Percentiles rank a stretch among this genome's conserved stretches.
Evolutionary conservation across 37 sponge, comb jelly and placozoan species (phyloP).

Genomic region (Cliona cf. orientalis): DNA sequence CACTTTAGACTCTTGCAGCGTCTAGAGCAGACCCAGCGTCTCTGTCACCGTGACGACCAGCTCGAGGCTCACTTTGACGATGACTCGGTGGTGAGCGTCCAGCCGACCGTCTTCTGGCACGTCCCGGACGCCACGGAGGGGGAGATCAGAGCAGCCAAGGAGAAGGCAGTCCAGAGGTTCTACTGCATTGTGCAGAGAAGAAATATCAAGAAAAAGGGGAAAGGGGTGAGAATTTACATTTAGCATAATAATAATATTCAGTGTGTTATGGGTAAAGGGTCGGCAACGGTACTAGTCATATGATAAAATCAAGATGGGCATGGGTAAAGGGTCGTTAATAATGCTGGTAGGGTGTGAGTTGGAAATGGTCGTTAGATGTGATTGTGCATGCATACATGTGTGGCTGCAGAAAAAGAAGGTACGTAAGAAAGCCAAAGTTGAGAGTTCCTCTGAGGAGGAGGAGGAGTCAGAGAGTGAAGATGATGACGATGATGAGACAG

Average conservation of each 20-base stretch:
- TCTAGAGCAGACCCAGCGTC: background rate
- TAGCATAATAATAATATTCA: background rate
- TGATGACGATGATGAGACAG: conserved; percentile 6
- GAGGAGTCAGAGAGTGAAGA: background rate
- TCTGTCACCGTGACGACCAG: background rate
- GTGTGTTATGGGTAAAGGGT: no score
- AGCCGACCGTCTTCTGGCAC: background rate
- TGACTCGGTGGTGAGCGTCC: background rate
- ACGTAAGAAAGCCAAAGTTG: no score
- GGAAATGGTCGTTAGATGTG: no score
- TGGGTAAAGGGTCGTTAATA: no score
- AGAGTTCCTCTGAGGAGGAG: conserved; percentile 2
- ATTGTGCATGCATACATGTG: no score
- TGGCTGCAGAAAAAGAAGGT: no score
- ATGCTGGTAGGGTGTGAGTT: no score
- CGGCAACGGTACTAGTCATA: no score
- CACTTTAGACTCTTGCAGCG: background rate
- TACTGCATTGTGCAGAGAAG: background rate
- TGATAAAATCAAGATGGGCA: no score
- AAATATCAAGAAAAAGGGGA: background rate
- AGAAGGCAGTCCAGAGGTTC: no score
- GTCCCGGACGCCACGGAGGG: background rate
- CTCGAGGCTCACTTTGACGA: no score
- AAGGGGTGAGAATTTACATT: background rate
- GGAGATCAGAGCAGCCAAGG: conserved; percentile 2